Percentiles rank a stretch among this genome's conserved stretches.
Conservation (phyloP, 2,797 vertebrate species). For the Typhlichthys eigenmanni region DNA sequence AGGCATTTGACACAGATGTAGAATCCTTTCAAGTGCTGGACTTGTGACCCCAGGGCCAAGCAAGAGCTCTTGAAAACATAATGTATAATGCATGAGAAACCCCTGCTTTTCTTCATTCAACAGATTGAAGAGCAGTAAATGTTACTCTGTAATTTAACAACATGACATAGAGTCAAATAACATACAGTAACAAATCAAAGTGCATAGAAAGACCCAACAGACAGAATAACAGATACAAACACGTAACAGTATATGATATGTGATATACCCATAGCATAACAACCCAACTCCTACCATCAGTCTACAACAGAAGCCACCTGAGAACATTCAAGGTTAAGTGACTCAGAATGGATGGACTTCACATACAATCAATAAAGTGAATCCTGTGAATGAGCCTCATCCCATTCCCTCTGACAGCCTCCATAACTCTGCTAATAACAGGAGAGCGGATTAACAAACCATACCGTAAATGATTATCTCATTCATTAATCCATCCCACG, state of each 20-base stretch:
- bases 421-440: slow-evolving; percentile 71
- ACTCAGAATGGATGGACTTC: slow-evolving; percentile 17
- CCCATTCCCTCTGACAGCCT: slow-evolving; percentile 51
- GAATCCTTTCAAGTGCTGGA: slow-evolving; percentile 4
- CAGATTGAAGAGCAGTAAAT: neutral
- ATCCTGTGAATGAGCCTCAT: slow-evolving; percentile 44
- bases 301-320: too few relatives aligned
- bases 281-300: too few relatives aligned
- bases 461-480: slow-evolving; percentile 78
- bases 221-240: too few relatives aligned
- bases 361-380: slow-evolving; percentile 53
- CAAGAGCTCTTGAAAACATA: neutral
- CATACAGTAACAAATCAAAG: too few relatives aligned
- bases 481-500: slow-evolving; percentile 73
- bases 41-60: neutral
- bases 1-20: slow-evolving; percentile 15
- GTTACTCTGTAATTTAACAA: neutral
- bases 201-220: too few relatives aligned
- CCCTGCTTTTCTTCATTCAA: neutral
- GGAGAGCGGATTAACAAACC: slow-evolving; percentile 75
- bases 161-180: too few relatives aligned
- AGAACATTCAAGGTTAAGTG: too few relatives aligned
- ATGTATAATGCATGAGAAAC: slow-evolving; percentile 8
- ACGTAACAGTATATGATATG: too few relatives aligned
- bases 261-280: too few relatives aligned